These are phyloP conservation scores for Urophycis tenuis DNA, from an alignment of 2,797 vertebrate genomes.

Conservation along the genomic window DNA sequence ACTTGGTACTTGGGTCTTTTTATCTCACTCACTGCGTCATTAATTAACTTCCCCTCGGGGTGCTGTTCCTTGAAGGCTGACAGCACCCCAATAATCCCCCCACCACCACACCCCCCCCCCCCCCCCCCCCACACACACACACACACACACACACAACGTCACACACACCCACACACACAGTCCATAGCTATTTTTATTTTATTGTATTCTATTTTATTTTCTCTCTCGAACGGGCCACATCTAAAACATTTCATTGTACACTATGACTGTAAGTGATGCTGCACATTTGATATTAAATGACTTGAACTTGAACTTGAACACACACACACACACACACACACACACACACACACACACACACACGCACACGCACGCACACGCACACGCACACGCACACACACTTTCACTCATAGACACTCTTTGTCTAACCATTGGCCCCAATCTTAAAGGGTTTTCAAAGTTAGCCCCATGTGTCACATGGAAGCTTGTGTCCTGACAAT, in stretches of 20 bases:
- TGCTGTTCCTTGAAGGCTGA: background rate
- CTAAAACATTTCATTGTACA: no score
- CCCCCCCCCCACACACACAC: background rate
- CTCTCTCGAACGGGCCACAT: no score
- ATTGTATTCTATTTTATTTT: no score
- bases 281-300: no score
- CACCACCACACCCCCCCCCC: background rate
- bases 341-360: conserved; percentile 3
- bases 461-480: background rate
- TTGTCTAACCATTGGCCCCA: background rate
- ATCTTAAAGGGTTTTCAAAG: background rate
- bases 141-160: conserved; percentile 5
- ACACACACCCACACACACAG: conserved; percentile 2
- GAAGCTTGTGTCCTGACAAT: background rate
- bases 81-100: background rate
- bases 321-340: conserved; percentile 1
- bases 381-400: background rate
- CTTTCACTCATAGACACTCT: background rate
- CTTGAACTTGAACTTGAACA: no score
- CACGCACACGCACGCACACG: conserved; percentile 1
- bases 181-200: no score
- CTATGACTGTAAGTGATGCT: no score
- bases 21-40: conserved; percentile 6
- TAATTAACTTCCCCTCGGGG: conserved; percentile 20
- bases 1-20: conserved; percentile 8